phyloP scores from a whole-genome alignment of 2,113 vertebrate genomes.

The Rallus limicola region DNA sequence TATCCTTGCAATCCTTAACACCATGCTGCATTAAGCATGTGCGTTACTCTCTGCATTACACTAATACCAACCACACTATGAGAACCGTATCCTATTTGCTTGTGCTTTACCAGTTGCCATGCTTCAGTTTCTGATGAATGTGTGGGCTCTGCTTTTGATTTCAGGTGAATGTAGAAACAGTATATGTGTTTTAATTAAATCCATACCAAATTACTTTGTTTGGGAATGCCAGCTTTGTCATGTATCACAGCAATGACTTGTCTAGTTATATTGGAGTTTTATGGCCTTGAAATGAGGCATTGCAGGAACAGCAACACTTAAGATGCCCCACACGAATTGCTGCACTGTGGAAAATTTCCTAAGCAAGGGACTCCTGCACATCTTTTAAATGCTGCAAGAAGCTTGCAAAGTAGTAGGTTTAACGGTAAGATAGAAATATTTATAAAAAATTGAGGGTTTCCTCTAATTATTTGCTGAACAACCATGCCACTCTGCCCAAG shows the following conservation, averaged over 20 bases:
- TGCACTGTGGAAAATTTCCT: not conserved
- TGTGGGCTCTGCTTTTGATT: not conserved
- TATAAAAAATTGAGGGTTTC: not conserved
- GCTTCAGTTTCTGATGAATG: not conserved
- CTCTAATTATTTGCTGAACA: not conserved
- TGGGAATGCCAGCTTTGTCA: constrained; percentile 13
- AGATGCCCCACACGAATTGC: not conserved
- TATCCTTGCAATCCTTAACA: not conserved
- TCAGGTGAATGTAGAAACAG: not conserved
- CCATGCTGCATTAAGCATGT: not conserved
- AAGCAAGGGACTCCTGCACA: not conserved
- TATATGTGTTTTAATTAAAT: constrained; percentile 34
- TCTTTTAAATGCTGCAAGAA: not conserved
- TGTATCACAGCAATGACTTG: not conserved
- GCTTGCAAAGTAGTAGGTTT: not conserved
- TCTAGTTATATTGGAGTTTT: not conserved
- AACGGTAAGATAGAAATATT: not conserved
- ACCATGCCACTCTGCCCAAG: not conserved
- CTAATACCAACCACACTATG: not conserved
- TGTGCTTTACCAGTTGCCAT: not conserved
- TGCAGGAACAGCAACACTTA: not conserved
- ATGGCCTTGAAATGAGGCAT: constrained; percentile 11
- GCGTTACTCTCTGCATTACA: not conserved
- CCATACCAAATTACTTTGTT: not conserved
- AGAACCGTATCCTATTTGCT: not conserved